These are phyloP conservation scores for Sitobion miscanthi DNA, from an alignment of 1,140 invertebrate species.

Conservation along the genomic window DNA sequence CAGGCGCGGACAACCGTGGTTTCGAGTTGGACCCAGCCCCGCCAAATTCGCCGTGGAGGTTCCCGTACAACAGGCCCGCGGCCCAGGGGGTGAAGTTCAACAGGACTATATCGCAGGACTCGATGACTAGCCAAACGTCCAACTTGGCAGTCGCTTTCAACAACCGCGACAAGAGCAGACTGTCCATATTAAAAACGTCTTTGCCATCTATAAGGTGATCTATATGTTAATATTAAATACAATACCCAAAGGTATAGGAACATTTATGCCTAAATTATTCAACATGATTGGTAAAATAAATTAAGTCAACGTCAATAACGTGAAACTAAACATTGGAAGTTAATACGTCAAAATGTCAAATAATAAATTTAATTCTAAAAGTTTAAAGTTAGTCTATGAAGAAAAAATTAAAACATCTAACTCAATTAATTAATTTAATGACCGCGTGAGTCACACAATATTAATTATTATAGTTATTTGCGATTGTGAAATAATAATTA, in stretches of 20 bases:
- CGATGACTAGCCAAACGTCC: slow-evolving; percentile 59
- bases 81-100: slow-evolving; percentile 59
- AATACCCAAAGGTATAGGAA: not conserved
- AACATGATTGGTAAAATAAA: not conserved
- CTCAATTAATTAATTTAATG: too few species aligned
- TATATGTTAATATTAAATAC: slow-evolving; percentile 5
- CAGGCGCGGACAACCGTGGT: slow-evolving; percentile 67
- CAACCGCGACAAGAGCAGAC: slow-evolving; percentile 55
- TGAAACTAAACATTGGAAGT: not conserved
- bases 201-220: not conserved
- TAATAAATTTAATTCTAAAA: not conserved
- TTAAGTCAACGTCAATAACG: too few species aligned
- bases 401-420: too few species aligned
- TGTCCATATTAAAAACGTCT: slow-evolving; percentile 48
- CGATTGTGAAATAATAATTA: too few species aligned
- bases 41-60: slow-evolving; percentile 68
- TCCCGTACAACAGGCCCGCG: slow-evolving; percentile 64
- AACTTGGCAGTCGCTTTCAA: slow-evolving; percentile 53
- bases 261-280: not conserved
- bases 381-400: too few species aligned
- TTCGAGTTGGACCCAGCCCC: slow-evolving; percentile 68
- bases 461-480: too few species aligned
- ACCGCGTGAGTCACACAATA: too few species aligned
- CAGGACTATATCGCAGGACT: slow-evolving; percentile 60
- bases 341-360: not conserved